Percentiles rank a stretch among this genome's conserved stretches.
These are phyloP conservation scores for Callocephalon fimbriatum DNA, from an alignment of 2,113 vertebrate genomes.

Conservation along the genomic window DNA sequence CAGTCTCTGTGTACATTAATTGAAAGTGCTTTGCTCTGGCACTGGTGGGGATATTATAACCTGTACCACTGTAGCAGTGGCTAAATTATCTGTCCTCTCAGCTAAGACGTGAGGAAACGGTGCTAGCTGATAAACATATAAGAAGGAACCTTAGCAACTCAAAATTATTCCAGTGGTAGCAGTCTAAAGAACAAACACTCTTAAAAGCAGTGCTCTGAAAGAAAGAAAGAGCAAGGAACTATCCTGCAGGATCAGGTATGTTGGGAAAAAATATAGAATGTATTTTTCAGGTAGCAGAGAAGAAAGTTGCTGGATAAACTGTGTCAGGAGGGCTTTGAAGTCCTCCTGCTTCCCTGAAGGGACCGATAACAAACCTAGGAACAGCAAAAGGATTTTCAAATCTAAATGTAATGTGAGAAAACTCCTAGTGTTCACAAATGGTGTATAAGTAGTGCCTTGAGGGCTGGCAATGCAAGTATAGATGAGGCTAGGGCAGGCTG, in stretches of 20 bases:
- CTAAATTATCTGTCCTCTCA: not conserved
- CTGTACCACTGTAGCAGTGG: not conserved
- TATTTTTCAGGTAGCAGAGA: not conserved
- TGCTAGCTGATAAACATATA: not conserved
- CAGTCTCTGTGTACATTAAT: fast-evolving
- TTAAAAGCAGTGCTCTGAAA: not conserved
- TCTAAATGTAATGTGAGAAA: not conserved
- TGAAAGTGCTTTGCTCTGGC: not conserved
- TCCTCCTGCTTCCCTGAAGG: not conserved
- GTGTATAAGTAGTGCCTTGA: not conserved
- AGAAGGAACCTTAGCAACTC: not conserved
- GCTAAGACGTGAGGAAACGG: not conserved
- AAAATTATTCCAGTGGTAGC: not conserved
- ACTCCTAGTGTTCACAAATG: not conserved
- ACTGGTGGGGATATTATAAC: not conserved
- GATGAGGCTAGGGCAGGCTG: not conserved
- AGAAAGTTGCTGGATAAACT: not conserved
- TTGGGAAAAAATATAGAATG: not conserved
- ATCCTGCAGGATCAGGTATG: not conserved
- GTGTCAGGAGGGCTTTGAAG: not conserved
- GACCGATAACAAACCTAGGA: not conserved
- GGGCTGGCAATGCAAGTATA: not conserved
- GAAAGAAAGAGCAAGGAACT: not conserved
- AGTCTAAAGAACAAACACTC: not conserved
- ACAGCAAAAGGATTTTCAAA: not conserved